Evolutionary conservation across 2,113 vertebrate species (phyloP).

Genomic region (Ictalurus punctatus): DNA sequence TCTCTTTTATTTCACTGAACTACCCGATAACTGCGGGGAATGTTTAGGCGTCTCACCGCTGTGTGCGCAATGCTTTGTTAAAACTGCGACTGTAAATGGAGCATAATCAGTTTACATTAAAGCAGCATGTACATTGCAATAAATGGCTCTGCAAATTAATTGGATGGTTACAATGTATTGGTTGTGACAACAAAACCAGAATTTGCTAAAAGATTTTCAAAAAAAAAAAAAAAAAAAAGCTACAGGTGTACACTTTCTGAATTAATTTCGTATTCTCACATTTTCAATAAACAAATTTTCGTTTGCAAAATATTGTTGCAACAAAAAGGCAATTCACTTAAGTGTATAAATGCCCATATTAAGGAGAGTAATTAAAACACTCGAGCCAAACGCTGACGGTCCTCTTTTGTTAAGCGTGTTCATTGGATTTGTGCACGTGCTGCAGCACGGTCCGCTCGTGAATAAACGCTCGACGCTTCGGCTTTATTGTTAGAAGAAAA

Average conservation of each 20-base stretch:
- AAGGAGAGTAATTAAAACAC: conserved; percentile 29
- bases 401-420: conserved; percentile 33
- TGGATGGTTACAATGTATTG: background rate
- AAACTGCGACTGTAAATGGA: background rate
- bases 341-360: conserved; percentile 7
- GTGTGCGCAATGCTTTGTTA: too few relatives aligned
- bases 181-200: background rate
- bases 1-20: too few relatives aligned
- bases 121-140: background rate
- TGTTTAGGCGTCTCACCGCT: background rate
- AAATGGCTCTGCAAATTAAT: background rate
- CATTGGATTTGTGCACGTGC: conserved; percentile 51
- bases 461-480: conserved; percentile 26
- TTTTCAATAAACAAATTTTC: conserved; percentile 4
- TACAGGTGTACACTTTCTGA: background rate
- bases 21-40: too few relatives aligned
- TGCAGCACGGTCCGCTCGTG: conserved; percentile 17
- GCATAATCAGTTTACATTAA: background rate
- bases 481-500: conserved; percentile 35
- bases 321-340: background rate
- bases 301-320: conserved; percentile 26
- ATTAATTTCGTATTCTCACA: background rate
- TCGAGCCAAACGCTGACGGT: conserved; percentile 28
- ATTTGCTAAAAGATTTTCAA: background rate
- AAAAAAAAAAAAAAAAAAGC: background rate